Evolutionary conservation across 2,797 vertebrate genomes (phyloP), one percentile per base, ranked within the genome.

Genomic region (Xiphophorus birchmanni): DNA sequence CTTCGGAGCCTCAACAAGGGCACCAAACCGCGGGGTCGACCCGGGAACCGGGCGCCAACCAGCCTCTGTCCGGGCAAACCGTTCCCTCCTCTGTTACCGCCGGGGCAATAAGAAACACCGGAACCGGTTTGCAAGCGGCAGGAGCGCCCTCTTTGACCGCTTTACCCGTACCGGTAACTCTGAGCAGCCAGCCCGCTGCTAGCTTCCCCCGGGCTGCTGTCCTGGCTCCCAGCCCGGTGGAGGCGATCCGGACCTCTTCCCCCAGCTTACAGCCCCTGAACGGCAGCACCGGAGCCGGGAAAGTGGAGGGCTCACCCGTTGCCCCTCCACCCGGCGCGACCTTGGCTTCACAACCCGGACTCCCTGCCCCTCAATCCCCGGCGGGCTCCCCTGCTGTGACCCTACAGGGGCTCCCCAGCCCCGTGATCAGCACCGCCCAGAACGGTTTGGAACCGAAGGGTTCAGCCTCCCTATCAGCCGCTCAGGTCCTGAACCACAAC

Each of bases 361-460:
- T 90, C 18, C 88, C 87, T 1, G 91, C 86, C 63, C 75, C 94
- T 80, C 91, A 89, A 87, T 80, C 86, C 77, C 83, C 88, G 5
- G 91, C 17, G 88, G 88, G 79, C 75, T 23, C 94, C 26, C 91
- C 94, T 18, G 87, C 91, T 0, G 92, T 91, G 72, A 76, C 92
- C 10, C 81, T 95, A 73, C 95, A 95, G 85, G 86, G 94, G 74
- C 94, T 90, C 71, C 94, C 94, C 15, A 90, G 87, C 80, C 94
- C 94, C 74, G 91, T 89, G 84, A 84, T 89, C 77, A 90, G 84
- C 87, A 88, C 93, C 58, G 90, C 94, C 80, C 96, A 95, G 85
- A 96, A 95, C 79, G 96, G 95, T 12, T 88, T 96, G n/a, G 96
- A 96, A 56, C 94, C 95, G 0, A 93, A 94, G 54, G 92, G 91